Evolutionary conservation across 2,888 invertebrate species (phyloP), one percentile per base, ranked within the genome.

Genomic region (Amiota mariae): DNA sequence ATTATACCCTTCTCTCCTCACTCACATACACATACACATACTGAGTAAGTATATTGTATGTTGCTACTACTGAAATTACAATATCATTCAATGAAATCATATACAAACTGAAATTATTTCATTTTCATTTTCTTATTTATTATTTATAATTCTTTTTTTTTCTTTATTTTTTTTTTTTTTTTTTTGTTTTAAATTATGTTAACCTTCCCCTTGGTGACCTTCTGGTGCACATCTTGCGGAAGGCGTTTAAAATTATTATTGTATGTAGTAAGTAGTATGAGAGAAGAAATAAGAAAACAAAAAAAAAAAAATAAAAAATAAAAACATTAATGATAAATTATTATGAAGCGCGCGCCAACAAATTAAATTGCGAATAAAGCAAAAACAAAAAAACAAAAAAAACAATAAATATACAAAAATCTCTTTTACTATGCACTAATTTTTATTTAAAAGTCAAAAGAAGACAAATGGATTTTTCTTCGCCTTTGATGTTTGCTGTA

Each of bases 101-200:
- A 36, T 36, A n/a, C n/a, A 36, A 36, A 36, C 36, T 2, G 8
- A 36, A 36, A 36, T 36, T 36, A 36, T 36, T 36, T 36, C 36
- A 36, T 36, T 36, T 36, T 36, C 36, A 2, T 36, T 36, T 36
- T 36, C 36, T 36, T 36, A 36, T 36, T 36, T 36, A 6, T 54
- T 24, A 70, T 51, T 72, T 78, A n/a, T n/a, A n/a, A n/a, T n/a
- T n/a, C n/a, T 75, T 84, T 73, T 36, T 36, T 2, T 36, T 6
- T 36, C 3, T 47, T 46, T 63, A 47, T 46, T 24, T 46, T n/a
- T 72, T 78, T 75, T 84, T 73, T 36, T 36, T 2, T 36, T 6
- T 36, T 9, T 47, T 46, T 63, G 47, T 46, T 24, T 46, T n/a
- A 24, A 12, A 63, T 63, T 63, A 13, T 4, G 46, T 63, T 63